Evolutionary conservation across 1,140 invertebrate genomes (phyloP).

Genomic region (Leptinotarsa texana): DNA sequence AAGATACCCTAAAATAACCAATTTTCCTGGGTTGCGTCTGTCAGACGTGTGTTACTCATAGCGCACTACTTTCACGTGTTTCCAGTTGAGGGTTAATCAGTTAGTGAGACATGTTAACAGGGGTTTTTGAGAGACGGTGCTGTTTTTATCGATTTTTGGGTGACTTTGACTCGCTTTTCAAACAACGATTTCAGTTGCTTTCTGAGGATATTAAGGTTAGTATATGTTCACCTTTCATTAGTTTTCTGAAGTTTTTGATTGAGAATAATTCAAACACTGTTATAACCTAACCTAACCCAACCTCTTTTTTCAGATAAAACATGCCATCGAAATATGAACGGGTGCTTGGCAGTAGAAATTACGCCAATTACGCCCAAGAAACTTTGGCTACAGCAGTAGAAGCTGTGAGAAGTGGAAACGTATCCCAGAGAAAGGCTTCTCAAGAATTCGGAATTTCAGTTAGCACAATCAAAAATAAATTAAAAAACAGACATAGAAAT

Average conservation of each 20-base stretch:
- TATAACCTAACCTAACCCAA: slow-evolving; percentile 1
- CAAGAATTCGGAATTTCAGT: neutral
- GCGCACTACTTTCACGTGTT: too few species aligned
- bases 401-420: slow-evolving; percentile 4
- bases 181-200: neutral
- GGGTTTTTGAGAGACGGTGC: slow-evolving; percentile 1
- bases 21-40: too few species aligned
- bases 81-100: too few species aligned
- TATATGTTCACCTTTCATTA: too few species aligned
- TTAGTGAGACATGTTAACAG: neutral
- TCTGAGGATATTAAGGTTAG: neutral
- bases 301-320: neutral
- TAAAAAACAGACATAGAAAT: slow-evolving; percentile 2
- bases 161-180: slow-evolving; percentile 2
- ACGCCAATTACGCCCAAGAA: slow-evolving; percentile 5
- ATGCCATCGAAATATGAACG: slow-evolving; percentile 13
- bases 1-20: too few species aligned
- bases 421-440: neutral
- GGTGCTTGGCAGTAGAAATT: slow-evolving; percentile 1
- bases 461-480: slow-evolving; percentile 8
- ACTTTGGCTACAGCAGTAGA: slow-evolving; percentile 7
- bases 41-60: too few species aligned
- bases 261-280: slow-evolving; percentile 3
- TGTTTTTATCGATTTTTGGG: neutral
- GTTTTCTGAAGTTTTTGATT: neutral